phyloP scores from a whole-genome alignment of 23 tunicate species.

The Clavelina lepadiformis region DNA sequence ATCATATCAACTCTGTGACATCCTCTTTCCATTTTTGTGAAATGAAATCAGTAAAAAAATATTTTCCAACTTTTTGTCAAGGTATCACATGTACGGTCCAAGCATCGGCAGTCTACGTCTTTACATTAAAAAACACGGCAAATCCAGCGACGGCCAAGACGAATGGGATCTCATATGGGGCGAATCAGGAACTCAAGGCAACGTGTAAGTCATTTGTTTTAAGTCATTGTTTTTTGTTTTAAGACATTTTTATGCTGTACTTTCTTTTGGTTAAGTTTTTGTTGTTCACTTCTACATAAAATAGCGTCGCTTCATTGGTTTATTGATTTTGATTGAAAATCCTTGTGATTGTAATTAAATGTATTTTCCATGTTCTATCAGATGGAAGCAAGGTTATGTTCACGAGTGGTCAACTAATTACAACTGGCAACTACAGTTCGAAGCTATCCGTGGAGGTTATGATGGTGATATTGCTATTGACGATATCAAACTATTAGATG shows the following conservation, averaged over 20 bases:
- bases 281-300: too few relatives aligned
- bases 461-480: slow-evolving; percentile 97
- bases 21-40: neutral
- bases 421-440: slow-evolving; percentile 68
- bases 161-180: slow-evolving; percentile 76
- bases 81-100: slow-evolving; percentile 97
- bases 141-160: slow-evolving; percentile 26
- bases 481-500: slow-evolving; percentile 45
- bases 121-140: slow-evolving; percentile 49
- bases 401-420: slow-evolving; percentile 76
- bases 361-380: too few relatives aligned
- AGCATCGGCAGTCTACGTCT: slow-evolving; percentile 67
- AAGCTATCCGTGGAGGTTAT: slow-evolving; percentile 72
- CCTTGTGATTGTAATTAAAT: neutral
- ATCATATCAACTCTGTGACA: neutral
- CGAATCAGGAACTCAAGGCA: slow-evolving; percentile 72
- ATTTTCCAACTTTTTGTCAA: slow-evolving; percentile 1
- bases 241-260: too few relatives aligned
- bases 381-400: slow-evolving; percentile 66
- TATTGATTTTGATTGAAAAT: too few relatives aligned
- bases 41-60: neutral
- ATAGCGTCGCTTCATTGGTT: too few relatives aligned
- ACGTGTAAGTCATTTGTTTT: slow-evolving; percentile 29
- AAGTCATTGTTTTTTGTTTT: too few relatives aligned
- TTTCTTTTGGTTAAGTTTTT: too few relatives aligned